phyloP scores from a whole-genome alignment of 2,888 invertebrate species.

The Cybosia mesomella region DNA sequence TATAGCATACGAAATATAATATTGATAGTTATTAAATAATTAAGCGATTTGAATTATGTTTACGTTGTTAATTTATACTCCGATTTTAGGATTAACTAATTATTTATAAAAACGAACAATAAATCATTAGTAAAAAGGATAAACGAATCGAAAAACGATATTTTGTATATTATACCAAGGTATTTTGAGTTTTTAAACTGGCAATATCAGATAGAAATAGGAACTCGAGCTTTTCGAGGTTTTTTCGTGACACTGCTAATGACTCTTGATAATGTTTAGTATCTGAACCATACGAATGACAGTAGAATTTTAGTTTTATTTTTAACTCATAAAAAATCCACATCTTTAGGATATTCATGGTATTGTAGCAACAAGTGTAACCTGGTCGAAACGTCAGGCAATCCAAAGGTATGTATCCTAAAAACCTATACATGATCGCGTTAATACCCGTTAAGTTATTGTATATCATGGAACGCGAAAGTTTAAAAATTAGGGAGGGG shows the following conservation, averaged over 20 bases:
- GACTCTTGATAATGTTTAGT: background rate
- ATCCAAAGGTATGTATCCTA: no score
- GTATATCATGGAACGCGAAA: no score
- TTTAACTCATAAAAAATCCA: no score
- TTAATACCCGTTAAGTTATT: no score
- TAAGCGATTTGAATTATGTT: conserved; percentile 8
- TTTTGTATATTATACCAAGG: background rate
- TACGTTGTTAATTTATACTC: conserved; percentile 1
- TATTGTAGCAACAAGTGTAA: no score
- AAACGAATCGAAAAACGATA: background rate
- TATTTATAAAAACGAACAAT: background rate
- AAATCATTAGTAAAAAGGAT: conserved; percentile 4
- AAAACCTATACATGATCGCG: no score
- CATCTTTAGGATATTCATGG: no score
- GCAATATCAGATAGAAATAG: background rate
- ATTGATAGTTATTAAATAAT: conserved; percentile 9
- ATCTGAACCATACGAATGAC: background rate
- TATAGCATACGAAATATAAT: conserved; percentile 8
- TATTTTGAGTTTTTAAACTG: background rate
- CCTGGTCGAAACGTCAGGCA: no score
- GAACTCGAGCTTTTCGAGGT: background rate
- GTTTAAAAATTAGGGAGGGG: no score
- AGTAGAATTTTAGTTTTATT: no score
- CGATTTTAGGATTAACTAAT: conserved; percentile 5
- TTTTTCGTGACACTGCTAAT: background rate